Base-by-base conservation (phyloP, 2,113 vertebrate genomes). In the Mastomys natalensis region DNA sequence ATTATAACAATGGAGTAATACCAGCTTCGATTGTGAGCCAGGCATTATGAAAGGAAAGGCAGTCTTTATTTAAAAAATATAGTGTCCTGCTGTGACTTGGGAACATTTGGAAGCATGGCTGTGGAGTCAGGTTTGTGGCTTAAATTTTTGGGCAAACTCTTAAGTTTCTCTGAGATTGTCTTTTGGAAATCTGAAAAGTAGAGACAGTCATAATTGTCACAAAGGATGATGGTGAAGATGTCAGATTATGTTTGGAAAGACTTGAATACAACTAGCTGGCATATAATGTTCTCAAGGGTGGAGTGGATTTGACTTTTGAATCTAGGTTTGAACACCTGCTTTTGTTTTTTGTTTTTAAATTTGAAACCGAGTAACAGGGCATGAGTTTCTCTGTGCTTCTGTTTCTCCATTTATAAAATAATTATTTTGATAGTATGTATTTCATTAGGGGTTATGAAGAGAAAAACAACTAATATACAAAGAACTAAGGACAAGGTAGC, bases 61-160 rank as follows among this genome's bases (percentile, higher is more conserved):
- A 72, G 48, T 10, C 13, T 81, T 88, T 43, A 84, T 89, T 34
- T 82, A 43, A 76, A 90, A 84, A 87, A 72, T 77, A 19, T 9
- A 58, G 26, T 70, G 3, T 5, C 40, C 9, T 26, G 60, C 45
- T 29, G 1, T 55, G 68, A 43, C 62, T 40, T 40, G 2, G 55
- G 37, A 34, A 45, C 84, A n/a, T 86, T 51, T 40, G 9, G 43
- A 89, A 45, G 12, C 31, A 45, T 78, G 26, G 31, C 21, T 78
- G 91, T 78, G 48, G 26, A 81, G 13, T 91, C 58, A 89, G 53
- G 8, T 37, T 5, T 22, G 9, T 78, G 10, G 4, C 22, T 94
- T 93, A 76, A 90, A 58, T 88, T 76, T 94, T 85, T 62, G 37
- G 40, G 34, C 22, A 97, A 95, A 78, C 66, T 17, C 82, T 53